These are phyloP conservation scores for Adoxophyes honmai DNA, from an alignment of 1,140 invertebrate species.

Conservation along the genomic window DNA sequence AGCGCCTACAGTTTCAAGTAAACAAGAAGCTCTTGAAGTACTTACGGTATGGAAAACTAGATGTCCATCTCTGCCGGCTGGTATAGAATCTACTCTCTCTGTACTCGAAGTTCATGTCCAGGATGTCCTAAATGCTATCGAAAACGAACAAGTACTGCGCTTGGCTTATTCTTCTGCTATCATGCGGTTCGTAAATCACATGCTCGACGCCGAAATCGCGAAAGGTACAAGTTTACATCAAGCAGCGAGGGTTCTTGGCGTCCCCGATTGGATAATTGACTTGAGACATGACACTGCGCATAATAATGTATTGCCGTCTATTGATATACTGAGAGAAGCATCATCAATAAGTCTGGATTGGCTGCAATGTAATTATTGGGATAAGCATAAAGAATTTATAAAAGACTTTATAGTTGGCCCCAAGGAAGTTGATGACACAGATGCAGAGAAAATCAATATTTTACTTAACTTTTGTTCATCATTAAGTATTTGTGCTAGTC, in stretches of 20 bases:
- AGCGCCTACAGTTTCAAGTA: slow-evolving; percentile 54
- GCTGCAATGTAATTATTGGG: slow-evolving; percentile 78
- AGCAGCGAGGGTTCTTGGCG: slow-evolving; percentile 77
- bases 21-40: slow-evolving; percentile 70
- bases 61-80: slow-evolving; percentile 81
- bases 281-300: slow-evolving; percentile 83
- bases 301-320: slow-evolving; percentile 77
- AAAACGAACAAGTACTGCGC: slow-evolving; percentile 70
- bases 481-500: slow-evolving; percentile 54
- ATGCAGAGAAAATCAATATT: slow-evolving; percentile 40
- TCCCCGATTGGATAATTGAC: slow-evolving; percentile 82
- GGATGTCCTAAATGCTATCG: slow-evolving; percentile 34
- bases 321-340: slow-evolving; percentile 77
- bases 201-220: slow-evolving; percentile 73
- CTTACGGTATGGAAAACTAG: slow-evolving; percentile 81
- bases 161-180: slow-evolving; percentile 80
- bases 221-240: slow-evolving; percentile 77
- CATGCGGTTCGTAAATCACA: slow-evolving; percentile 81
- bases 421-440: slow-evolving; percentile 24
- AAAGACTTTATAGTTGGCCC: slow-evolving; percentile 40
- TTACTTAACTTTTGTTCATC: slow-evolving; percentile 59
- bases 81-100: slow-evolving; percentile 82
- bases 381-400: slow-evolving; percentile 51
- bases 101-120: slow-evolving; percentile 79
- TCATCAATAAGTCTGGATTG: slow-evolving; percentile 77